Evolutionary conservation across 1,140 invertebrate genomes (phyloP).

Genomic region (Brachystomella parvula): DNA sequence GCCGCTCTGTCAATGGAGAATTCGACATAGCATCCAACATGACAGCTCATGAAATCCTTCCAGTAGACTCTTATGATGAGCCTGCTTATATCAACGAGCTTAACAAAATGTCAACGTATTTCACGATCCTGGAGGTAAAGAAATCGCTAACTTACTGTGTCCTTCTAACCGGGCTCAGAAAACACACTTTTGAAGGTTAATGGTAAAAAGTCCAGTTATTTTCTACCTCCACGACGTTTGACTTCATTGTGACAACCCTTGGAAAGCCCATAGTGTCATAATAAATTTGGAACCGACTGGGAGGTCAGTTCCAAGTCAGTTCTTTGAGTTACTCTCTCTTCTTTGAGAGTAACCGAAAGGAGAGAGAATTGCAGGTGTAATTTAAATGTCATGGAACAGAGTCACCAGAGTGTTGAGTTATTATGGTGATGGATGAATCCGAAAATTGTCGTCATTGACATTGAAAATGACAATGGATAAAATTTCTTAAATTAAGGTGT

Average conservation of each 20-base stretch:
- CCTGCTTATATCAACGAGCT: slow-evolving; percentile 35
- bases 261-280: background rate
- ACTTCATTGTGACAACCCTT: background rate
- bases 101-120: slow-evolving; percentile 36
- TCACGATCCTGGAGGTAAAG: slow-evolving; percentile 36
- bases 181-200: background rate
- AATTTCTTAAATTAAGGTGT: no score
- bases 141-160: no score
- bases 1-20: slow-evolving; percentile 14
- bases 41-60: slow-evolving; percentile 35
- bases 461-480: background rate
- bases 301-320: background rate
- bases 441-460: background rate
- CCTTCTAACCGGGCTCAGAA: no score
- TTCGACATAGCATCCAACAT: slow-evolving; percentile 24
- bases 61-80: slow-evolving; percentile 35
- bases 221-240: background rate
- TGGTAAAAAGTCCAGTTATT: slow-evolving; percentile 4
- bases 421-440: slow-evolving; percentile 7
- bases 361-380: background rate
- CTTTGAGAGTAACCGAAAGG: no score
- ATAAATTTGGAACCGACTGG: background rate
- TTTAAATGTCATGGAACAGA: background rate
- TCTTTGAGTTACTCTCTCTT: background rate
- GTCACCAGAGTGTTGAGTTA: background rate